Conservation (phyloP, 2,888 invertebrate species). For the Diaprepes abbreviatus region DNA sequence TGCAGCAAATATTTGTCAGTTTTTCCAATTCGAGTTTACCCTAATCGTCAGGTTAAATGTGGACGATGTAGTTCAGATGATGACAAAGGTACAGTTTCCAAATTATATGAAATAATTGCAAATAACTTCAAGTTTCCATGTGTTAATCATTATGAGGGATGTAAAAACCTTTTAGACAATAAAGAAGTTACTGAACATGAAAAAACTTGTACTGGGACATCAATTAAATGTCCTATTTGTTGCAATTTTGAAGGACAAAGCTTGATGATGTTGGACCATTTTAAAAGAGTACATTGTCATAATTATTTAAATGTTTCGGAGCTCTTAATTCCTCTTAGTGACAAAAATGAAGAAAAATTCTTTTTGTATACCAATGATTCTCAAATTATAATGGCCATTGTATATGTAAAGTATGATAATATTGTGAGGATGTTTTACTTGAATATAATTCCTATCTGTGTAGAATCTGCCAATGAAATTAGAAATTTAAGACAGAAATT, state of each 20-base stretch:
- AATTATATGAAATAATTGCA: constrained; percentile 3
- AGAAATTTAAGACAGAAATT: not conserved
- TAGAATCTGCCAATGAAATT: not conserved
- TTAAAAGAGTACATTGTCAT: not conserved
- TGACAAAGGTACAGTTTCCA: constrained; percentile 8
- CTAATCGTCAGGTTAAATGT: constrained; percentile 17
- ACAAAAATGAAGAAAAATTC: constrained; percentile 3
- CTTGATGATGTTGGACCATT: not conserved
- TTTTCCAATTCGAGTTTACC: constrained; percentile 22
- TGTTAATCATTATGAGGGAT: constrained; percentile 11
- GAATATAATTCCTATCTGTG: not conserved
- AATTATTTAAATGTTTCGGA: not conserved
- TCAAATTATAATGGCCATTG: not conserved
- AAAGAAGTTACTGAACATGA: not conserved
- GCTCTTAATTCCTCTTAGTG: not conserved
- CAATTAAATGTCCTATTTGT: constrained; percentile 9
- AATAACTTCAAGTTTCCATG: constrained; percentile 18
- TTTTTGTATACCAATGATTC: not conserved
- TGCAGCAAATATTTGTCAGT: constrained; percentile 19
- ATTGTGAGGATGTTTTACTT: not conserved
- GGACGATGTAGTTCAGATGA: constrained; percentile 13
- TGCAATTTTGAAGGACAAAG: not conserved
- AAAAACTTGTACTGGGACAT: not conserved
- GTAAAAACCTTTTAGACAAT: not conserved
- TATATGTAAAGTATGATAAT: not conserved